Conservation (phyloP, 2,888 invertebrate species). For the Myathropa florea region DNA sequence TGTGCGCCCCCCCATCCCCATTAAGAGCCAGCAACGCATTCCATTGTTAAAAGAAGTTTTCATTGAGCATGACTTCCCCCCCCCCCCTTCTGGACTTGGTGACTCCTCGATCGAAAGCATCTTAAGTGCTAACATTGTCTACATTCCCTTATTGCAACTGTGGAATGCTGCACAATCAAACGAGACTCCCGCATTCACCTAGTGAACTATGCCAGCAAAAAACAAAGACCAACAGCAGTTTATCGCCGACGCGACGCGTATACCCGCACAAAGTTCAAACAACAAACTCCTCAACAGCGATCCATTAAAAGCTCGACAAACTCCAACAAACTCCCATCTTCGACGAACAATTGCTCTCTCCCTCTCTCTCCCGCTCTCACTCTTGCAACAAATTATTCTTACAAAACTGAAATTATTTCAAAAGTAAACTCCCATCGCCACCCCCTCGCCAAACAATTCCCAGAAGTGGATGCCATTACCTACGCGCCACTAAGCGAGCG, state of each 20-base stretch:
- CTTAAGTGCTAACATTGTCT: neutral
- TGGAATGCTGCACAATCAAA: neutral
- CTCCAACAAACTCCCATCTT: neutral
- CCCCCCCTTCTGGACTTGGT: neutral
- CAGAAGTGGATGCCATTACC: conserved; percentile 42
- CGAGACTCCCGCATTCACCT: neutral
- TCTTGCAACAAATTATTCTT: conserved; percentile 35
- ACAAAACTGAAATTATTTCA: conserved; percentile 38
- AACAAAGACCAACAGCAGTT: neutral
- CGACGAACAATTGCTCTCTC: neutral
- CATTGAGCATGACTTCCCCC: neutral
- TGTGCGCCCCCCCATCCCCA: neutral
- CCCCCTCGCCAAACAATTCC: conserved; percentile 25
- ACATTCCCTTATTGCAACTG: neutral
- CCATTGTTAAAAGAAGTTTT: neutral
- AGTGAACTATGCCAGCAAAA: neutral
- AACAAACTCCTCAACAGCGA: neutral
- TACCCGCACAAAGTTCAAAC: neutral
- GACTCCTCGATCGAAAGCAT: neutral
- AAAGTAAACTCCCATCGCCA: conserved; percentile 24
- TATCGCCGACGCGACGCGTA: neutral
- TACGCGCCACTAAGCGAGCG: neutral
- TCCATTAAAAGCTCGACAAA: conserved; percentile 13
- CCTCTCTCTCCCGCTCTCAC: neutral
- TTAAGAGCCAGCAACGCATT: neutral